Conservation (phyloP, 1,140 invertebrate species). For the Lepidotrigona ventralis region DNA sequence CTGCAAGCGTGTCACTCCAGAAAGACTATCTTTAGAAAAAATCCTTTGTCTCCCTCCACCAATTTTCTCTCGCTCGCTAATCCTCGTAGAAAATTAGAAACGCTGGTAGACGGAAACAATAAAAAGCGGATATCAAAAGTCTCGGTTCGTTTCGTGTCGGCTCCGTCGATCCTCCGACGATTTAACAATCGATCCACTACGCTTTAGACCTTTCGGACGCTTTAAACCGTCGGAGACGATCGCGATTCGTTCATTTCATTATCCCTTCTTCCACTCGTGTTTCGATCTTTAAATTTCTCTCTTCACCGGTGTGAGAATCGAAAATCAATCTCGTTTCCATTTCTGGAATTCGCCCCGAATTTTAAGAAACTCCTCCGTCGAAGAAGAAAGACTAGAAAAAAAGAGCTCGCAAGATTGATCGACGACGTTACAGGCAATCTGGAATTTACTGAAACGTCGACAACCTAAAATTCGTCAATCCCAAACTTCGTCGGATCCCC, state of each 20-base stretch:
- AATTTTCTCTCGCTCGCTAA: constrained; percentile 24
- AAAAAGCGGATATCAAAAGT: constrained; percentile 72
- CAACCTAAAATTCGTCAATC: background rate
- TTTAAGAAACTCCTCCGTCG: background rate
- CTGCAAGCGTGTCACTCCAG: too few species aligned
- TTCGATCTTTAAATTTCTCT: background rate
- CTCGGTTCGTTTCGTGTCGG: constrained; percentile 40
- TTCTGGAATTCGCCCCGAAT: background rate
- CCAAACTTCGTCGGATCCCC: background rate
- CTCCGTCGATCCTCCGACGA: background rate
- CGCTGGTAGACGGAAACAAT: constrained; percentile 61
- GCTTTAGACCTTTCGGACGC: too few species aligned
- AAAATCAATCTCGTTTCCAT: background rate
- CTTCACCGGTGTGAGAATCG: too few species aligned
- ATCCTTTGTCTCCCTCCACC: constrained; percentile 26
- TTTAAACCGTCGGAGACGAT: background rate
- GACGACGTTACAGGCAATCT: background rate
- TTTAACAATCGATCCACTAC: background rate
- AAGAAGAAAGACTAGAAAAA: background rate
- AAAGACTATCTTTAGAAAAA: constrained; percentile 43
- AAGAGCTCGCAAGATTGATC: background rate
- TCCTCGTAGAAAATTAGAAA: constrained; percentile 77
- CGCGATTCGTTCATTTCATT: background rate
- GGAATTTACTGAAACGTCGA: background rate
- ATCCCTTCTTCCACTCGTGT: background rate